Percentiles rank a stretch among this genome's conserved stretches.
Evolutionary conservation across 2,797 vertebrate genomes (phyloP).

Genomic region (Podarcis lilfordi): DNA sequence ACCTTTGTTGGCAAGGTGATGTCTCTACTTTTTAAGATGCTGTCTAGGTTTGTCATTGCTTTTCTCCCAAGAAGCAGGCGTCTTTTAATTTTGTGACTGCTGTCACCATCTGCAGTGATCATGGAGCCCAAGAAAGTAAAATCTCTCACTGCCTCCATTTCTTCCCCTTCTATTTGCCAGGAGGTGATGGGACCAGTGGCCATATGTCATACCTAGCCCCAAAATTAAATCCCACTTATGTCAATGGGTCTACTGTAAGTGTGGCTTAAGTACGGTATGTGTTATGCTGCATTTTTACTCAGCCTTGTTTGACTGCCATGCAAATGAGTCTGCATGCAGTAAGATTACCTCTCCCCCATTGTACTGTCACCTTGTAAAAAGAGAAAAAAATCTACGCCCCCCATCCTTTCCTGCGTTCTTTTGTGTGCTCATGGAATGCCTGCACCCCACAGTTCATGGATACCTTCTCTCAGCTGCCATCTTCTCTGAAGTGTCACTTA

Average conservation of each 20-base stretch:
- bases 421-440: slow-evolving; percentile 23
- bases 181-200: too few relatives aligned
- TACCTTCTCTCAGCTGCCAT: slow-evolving; percentile 28
- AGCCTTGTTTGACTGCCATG: slow-evolving; percentile 37
- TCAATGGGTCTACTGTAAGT: not conserved
- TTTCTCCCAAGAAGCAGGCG: too few relatives aligned
- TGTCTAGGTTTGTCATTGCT: too few relatives aligned
- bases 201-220: not conserved
- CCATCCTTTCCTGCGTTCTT: slow-evolving; percentile 18
- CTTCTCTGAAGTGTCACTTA: slow-evolving; percentile 57
- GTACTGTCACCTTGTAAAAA: slow-evolving; percentile 13
- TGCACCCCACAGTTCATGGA: slow-evolving; percentile 4
- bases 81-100: too few relatives aligned
- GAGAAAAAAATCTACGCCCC: slow-evolving; percentile 16
- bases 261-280: not conserved
- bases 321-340: not conserved
- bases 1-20: too few relatives aligned
- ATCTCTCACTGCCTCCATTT: too few relatives aligned
- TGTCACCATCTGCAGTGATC: too few relatives aligned
- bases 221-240: not conserved
- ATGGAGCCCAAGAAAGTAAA: too few relatives aligned
- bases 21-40: too few relatives aligned
- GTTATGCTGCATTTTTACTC: slow-evolving; percentile 38
- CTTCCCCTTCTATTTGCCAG: too few relatives aligned
- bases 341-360: not conserved